These are phyloP conservation scores for Lithophane leautieri DNA, from an alignment of 2,888 invertebrate genomes.

Conservation along the genomic window DNA sequence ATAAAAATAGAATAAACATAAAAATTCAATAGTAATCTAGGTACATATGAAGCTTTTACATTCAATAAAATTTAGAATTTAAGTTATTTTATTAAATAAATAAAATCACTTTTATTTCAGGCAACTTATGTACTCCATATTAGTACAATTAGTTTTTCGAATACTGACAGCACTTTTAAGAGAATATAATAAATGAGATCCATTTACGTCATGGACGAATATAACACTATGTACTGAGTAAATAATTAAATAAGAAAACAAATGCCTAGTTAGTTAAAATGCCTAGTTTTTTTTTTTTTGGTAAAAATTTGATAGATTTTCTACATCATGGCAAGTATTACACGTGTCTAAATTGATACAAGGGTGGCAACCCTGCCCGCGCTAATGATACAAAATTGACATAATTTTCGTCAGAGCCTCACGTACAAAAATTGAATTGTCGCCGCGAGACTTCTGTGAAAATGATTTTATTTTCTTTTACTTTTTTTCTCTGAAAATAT, in stretches of 20 bases:
- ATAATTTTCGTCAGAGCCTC: conserved; percentile 74
- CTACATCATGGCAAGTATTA: not conserved
- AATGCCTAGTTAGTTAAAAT: no score
- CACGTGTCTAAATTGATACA: conserved; percentile 18
- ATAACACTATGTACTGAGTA: no score
- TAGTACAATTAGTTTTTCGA: no score
- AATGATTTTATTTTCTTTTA: conserved; percentile 53
- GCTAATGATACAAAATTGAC: conserved; percentile 80
- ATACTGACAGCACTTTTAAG: no score
- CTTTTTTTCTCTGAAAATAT: conserved; percentile 28
- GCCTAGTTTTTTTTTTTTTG: not conserved
- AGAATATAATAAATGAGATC: no score
- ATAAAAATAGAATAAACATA: not conserved
- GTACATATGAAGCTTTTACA: not conserved
- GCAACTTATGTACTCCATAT: no score
- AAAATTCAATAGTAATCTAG: not conserved
- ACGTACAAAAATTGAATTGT: conserved; percentile 72
- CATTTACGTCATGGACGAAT: no score
- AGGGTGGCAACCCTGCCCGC: conserved; percentile 56
- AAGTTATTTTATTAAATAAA: not conserved
- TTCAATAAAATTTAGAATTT: not conserved
- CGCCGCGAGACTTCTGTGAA: conserved; percentile 62
- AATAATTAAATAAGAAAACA: no score
- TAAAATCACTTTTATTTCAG: no score
- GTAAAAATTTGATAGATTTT: not conserved